phyloP scores from a whole-genome alignment of 2,113 vertebrate species.

The Cettia cetti region DNA sequence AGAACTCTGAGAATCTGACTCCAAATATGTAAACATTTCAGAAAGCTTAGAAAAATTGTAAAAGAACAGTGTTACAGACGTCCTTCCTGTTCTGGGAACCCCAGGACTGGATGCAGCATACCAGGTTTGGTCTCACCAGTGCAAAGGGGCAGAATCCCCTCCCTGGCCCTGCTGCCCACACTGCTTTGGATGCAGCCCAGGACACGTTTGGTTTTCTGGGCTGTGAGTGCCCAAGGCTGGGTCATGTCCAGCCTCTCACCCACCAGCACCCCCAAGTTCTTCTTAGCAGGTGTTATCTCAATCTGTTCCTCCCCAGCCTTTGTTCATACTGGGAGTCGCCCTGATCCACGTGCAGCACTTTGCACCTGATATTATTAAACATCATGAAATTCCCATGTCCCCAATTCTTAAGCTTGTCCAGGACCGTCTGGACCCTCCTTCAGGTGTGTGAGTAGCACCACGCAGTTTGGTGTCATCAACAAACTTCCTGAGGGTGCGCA shows the following conservation, averaged over 20 bases:
- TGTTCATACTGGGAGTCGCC: neutral
- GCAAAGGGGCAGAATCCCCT: neutral
- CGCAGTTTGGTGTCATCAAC: neutral
- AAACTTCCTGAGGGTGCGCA: neutral
- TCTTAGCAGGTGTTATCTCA: neutral
- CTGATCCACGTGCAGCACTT: rapidly evolving
- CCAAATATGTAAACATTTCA: too few relatives aligned
- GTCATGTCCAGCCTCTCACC: neutral
- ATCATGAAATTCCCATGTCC: neutral
- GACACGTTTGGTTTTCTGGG: rapidly evolving
- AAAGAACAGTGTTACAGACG: too few relatives aligned
- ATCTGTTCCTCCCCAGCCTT: neutral
- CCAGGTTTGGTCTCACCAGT: neutral
- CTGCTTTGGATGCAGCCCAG: neutral
- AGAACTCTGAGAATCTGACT: too few relatives aligned
- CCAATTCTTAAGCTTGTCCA: neutral
- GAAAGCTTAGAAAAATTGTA: too few relatives aligned
- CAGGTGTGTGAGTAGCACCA: neutral
- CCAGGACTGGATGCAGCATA: neutral
- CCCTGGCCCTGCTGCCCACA: rapidly evolving
- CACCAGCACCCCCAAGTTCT: neutral
- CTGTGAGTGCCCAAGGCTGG: rapidly evolving
- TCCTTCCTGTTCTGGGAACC: neutral
- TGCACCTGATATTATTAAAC: neutral
- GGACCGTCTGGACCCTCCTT: neutral